These are phyloP conservation scores for Littorina saxatilis DNA, from an alignment of 1,140 invertebrate genomes.

Conservation along the genomic window DNA sequence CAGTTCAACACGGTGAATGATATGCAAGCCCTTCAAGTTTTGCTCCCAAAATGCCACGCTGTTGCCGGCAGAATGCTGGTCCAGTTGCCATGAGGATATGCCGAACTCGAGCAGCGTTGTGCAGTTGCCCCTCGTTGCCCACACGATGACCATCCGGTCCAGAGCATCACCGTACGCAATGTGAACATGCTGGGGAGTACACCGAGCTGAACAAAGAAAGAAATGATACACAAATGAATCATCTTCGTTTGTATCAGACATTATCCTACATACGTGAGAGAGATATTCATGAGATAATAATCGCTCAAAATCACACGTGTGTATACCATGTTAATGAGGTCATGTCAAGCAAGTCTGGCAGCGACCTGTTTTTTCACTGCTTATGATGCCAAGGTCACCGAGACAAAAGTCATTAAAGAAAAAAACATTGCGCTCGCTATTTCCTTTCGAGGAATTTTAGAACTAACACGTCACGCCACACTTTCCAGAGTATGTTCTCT, in stretches of 20 bases:
- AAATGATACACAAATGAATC: not conserved
- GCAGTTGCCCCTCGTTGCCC: slow-evolving; percentile 53
- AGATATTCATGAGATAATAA: too few relatives aligned
- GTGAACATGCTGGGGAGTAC: slow-evolving; percentile 52
- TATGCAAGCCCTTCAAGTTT: slow-evolving; percentile 1
- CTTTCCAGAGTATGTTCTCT: not conserved
- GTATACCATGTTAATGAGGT: too few relatives aligned
- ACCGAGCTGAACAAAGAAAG: slow-evolving; percentile 44
- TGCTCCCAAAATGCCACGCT: slow-evolving; percentile 18
- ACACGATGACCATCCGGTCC: slow-evolving; percentile 51
- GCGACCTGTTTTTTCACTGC: too few relatives aligned
- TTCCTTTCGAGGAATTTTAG: not conserved
- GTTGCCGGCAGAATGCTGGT: slow-evolving; percentile 15
- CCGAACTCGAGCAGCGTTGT: slow-evolving; percentile 44
- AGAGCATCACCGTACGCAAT: slow-evolving; percentile 51
- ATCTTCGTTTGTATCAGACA: not conserved
- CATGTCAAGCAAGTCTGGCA: too few relatives aligned
- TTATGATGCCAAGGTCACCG: too few relatives aligned
- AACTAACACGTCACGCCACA: not conserved
- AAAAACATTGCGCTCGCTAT: too few relatives aligned
- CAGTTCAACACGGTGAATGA: slow-evolving; percentile 24
- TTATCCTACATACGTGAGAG: too few relatives aligned
- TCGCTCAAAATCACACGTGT: too few relatives aligned
- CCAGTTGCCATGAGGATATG: slow-evolving; percentile 40
- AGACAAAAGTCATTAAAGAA: too few relatives aligned